Percentiles rank a stretch among this genome's conserved stretches.
phyloP scores from a whole-genome alignment of 2,888 invertebrate species.

The Dugesia japonica region DNA sequence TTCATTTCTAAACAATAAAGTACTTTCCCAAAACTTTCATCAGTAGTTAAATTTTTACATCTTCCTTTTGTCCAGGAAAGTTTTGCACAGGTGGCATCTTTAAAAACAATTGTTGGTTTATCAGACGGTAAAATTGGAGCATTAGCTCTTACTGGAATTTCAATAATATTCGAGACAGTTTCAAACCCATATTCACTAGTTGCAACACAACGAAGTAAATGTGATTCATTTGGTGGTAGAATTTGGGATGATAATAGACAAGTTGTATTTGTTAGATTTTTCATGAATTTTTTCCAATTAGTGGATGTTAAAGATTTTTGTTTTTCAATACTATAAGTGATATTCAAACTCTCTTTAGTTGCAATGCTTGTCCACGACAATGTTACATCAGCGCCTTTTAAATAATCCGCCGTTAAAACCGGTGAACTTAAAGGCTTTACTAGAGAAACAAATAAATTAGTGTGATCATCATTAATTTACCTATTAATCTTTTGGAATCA shows the following conservation, averaged over 20 bases:
- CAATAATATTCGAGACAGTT: constrained; percentile 15
- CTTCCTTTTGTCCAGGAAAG: constrained; percentile 24
- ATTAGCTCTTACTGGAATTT: constrained; percentile 16
- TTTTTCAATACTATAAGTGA: constrained; percentile 28
- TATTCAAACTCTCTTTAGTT: background rate
- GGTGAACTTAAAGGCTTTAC: background rate
- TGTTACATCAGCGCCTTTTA: background rate
- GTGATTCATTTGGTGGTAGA: constrained; percentile 15
- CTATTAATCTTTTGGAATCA: background rate
- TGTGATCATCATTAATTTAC: background rate
- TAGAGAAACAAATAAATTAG: background rate
- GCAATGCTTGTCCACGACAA: constrained; percentile 26
- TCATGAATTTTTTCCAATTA: constrained; percentile 29
- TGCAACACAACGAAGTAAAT: constrained; percentile 25
- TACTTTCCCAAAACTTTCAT: background rate
- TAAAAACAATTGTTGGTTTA: constrained; percentile 30
- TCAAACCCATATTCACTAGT: constrained; percentile 30
- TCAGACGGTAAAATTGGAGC: constrained; percentile 25
- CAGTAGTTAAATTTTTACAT: background rate
- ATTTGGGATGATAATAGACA: background rate
- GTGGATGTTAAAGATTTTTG: constrained; percentile 30
- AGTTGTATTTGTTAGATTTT: background rate
- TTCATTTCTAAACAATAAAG: constrained; percentile 25
- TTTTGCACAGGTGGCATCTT: constrained; percentile 30
- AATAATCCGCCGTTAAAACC: background rate